Evolutionary conservation across 2,888 invertebrate species (phyloP), one percentile per base, ranked within the genome.

Genomic region (Entomobrya proxima): DNA sequence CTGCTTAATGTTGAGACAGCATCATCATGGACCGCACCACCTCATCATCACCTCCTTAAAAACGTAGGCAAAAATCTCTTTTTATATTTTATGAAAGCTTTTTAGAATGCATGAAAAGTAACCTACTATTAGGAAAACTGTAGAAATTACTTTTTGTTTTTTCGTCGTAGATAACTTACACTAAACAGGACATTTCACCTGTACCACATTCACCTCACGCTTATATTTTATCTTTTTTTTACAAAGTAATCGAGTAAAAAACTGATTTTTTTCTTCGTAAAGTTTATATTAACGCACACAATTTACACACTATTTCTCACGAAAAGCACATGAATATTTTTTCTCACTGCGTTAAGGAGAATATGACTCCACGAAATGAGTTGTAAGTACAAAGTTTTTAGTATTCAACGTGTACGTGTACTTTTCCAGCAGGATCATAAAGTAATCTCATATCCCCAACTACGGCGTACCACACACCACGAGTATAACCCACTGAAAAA

Each of bases 361-460:
- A n/a, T 37, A 37, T 35, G 72, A 47, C 47, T 47, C 47, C 47
- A 27, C n/a, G n/a, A 40, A 69, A 40, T 40, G 24, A 27, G 27
- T n/a, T n/a, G n/a, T 72, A 72, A 72, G 24, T 47, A 72, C 27
- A 40, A 40, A 11, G 44, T 11, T 11, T 72, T 72, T 72, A 44
- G 27, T 30, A 40, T n/a, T n/a, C n/a, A n/a, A n/a, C n/a, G 61
- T 61, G 47, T 27, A 27, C 44, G n/a, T 40, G 30, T 72, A 44
- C 27, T 30, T 15, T 30, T 27, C 47, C 7, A 47, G 27, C 30
- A 72, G 44, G 72, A 18, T 75, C 32, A 75, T 52, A 52, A 75
- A 50, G 52, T 75, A 75, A 75, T 75, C 75, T 75, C 75, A 52
- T 75, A 21, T 50, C 32, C 50, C 32, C 75, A 32, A 35, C 52